phyloP scores from a whole-genome alignment of 2,113 vertebrate species.

The Furnarius figulus region DNA sequence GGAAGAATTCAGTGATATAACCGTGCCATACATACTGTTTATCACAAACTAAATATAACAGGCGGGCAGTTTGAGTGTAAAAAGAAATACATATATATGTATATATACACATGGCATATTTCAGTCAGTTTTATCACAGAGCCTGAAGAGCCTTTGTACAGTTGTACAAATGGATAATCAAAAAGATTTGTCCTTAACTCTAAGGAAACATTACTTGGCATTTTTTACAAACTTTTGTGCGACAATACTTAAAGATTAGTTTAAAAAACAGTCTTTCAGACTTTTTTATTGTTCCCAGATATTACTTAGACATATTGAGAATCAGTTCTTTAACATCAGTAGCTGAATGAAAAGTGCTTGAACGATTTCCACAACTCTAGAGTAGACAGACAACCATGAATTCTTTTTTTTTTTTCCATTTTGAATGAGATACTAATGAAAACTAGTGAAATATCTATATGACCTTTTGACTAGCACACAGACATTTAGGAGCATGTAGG shows the following conservation, averaged over 20 bases:
- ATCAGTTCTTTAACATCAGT: neutral
- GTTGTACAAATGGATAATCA: neutral
- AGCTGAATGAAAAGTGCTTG: neutral
- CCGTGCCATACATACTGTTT: neutral
- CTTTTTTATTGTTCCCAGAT: neutral
- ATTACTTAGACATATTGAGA: neutral
- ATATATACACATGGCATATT: neutral
- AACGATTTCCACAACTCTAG: neutral
- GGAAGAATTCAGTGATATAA: neutral
- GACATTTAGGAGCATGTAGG: neutral
- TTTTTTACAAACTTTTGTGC: neutral
- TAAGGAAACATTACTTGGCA: neutral
- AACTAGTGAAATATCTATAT: neutral
- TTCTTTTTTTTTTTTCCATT: neutral
- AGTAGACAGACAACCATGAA: neutral
- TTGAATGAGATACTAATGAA: neutral
- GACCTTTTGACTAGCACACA: neutral
- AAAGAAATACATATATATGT: neutral
- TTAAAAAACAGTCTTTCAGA: neutral
- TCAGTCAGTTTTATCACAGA: neutral
- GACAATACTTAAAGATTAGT: neutral
- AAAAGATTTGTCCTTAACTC: neutral
- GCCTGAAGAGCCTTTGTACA: neutral
- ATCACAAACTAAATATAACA: neutral
- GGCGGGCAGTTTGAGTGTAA: neutral